Conservation (phyloP, 2,797 vertebrate genomes). For the Enteromius afrohamiltoni region DNA sequence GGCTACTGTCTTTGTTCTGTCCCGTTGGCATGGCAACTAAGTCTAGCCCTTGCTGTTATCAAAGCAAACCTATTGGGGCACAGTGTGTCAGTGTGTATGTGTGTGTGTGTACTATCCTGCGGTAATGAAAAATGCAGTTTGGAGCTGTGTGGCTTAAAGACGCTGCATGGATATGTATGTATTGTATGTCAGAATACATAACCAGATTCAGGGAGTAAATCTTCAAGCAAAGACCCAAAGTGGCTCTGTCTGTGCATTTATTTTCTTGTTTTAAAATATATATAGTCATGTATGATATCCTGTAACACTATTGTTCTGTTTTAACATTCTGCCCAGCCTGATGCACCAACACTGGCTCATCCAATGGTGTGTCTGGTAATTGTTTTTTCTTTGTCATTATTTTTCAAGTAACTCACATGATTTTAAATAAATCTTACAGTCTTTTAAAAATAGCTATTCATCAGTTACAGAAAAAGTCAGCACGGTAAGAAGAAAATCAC, state of each 20-base stretch:
- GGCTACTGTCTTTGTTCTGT: slow-evolving; percentile 62
- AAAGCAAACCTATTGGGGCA: slow-evolving; percentile 61
- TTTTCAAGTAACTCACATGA: not conserved
- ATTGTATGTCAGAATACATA: slow-evolving; percentile 23
- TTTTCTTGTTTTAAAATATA: not conserved
- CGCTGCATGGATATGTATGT: slow-evolving; percentile 36
- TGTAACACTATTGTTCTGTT: not conserved
- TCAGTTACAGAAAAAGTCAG: not conserved
- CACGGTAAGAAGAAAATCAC: not conserved
- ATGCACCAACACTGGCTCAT: not conserved
- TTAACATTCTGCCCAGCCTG: not conserved
- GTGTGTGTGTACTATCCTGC: slow-evolving; percentile 46
- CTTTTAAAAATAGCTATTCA: slow-evolving; percentile 1
- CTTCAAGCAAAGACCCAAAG: not conserved
- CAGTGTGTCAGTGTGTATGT: slow-evolving; percentile 39
- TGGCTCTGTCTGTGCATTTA: not conserved
- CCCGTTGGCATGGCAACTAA: slow-evolving; percentile 65
- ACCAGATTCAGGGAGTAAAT: not conserved
- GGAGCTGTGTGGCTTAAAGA: slow-evolving; percentile 47
- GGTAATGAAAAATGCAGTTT: slow-evolving; percentile 50
- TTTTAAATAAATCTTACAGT: not conserved
- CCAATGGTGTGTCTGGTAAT: not conserved
- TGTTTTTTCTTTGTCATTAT: not conserved
- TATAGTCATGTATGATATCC: not conserved
- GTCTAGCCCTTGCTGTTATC: slow-evolving; percentile 62